A percentile compares a stretch with the other conserved stretches of the same genome.
These are phyloP conservation scores for Drosophila recens DNA, from an alignment of 2,888 invertebrate genomes.

Conservation along the genomic window DNA sequence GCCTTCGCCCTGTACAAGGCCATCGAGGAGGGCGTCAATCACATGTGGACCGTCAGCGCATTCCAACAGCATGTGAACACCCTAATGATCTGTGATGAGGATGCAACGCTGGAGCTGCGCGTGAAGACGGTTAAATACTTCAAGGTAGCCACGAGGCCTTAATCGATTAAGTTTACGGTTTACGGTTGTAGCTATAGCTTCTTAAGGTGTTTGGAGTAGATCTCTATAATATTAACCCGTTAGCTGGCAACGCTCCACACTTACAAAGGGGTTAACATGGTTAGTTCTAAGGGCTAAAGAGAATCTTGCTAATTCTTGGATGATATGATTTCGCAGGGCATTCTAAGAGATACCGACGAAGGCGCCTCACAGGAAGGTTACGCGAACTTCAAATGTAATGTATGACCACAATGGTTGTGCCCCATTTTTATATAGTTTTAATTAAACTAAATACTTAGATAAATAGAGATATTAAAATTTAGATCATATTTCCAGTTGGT, in stretches of 20 bases:
- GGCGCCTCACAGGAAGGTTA: slow-evolving; percentile 53
- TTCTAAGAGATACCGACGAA: slow-evolving; percentile 70
- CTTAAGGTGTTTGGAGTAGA: slow-evolving; percentile 27
- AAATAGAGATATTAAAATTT: background rate
- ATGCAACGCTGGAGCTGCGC: slow-evolving; percentile 97
- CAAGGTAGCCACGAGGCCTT: slow-evolving; percentile 87
- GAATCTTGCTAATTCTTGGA: slow-evolving; percentile 43
- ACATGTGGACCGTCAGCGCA: slow-evolving; percentile 99
- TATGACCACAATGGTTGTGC: slow-evolving; percentile 28
- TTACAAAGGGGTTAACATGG: slow-evolving; percentile 10
- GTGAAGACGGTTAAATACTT: slow-evolving; percentile 99
- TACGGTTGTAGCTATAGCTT: slow-evolving; percentile 6
- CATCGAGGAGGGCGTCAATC: slow-evolving; percentile 99
- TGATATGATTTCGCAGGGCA: slow-evolving; percentile 65
- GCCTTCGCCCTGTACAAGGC: slow-evolving; percentile 98
- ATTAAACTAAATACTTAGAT: background rate
- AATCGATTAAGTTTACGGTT: background rate
- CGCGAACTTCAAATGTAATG: slow-evolving; percentile 58
- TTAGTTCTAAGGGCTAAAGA: slow-evolving; percentile 6
- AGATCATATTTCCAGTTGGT: slow-evolving; percentile 19
- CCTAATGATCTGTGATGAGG: slow-evolving; percentile 98
- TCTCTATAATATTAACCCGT: slow-evolving; percentile 10
- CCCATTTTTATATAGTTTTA: background rate
- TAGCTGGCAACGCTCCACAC: slow-evolving; percentile 3
- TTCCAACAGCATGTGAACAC: slow-evolving; percentile 98